Evolutionary conservation across 2,888 invertebrate genomes (phyloP), one percentile per base, ranked within the genome.

Genomic region (Crossocerus cetratus): DNA sequence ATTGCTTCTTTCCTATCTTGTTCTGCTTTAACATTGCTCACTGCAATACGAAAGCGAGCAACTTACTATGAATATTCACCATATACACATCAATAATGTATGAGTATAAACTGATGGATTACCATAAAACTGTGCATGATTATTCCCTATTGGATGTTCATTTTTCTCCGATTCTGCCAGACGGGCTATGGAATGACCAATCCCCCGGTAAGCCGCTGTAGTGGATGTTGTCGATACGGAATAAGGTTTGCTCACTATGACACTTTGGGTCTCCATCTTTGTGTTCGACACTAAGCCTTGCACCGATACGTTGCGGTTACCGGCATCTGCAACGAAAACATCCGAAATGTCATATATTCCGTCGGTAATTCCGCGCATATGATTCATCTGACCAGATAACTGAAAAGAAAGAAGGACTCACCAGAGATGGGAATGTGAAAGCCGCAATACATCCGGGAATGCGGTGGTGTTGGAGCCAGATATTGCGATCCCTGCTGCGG

Each of bases 191-290:
- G 90, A 86, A 77, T 88, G 88, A 45, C 87, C 86, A 60, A 88
- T 87, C 61, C 84, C 84, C 23, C 87, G 84, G 77, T 89, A 86
- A 85, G 83, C 84, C 42, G 89, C 86, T 18, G 87, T 86, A 66
- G 86, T 84, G n/a, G 88, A 86, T 78, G 86, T 87, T 32, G 86
- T 87, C 42, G 86, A 78, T 69, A 86, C 81, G 11, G 86, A 74
- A 65, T 88, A 88, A 65, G 90, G 88, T 85, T 93, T 93, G 82
- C 91, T 92, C 64, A 93, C 93, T 78, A 93, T 93, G 54, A 93
- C 93, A 56, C 92, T 92, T 72, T 92, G 92, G 22, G 91, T 87
- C 65, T 91, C 89, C 64, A 85, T 85, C 80, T 88, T 90, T 79
- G 79, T 85, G 78, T 79, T 82, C 67, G 85, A 80, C 78, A 85